Evolutionary conservation across 2,113 vertebrate genomes (phyloP).

Genomic region (Leiothrix lutea): DNA sequence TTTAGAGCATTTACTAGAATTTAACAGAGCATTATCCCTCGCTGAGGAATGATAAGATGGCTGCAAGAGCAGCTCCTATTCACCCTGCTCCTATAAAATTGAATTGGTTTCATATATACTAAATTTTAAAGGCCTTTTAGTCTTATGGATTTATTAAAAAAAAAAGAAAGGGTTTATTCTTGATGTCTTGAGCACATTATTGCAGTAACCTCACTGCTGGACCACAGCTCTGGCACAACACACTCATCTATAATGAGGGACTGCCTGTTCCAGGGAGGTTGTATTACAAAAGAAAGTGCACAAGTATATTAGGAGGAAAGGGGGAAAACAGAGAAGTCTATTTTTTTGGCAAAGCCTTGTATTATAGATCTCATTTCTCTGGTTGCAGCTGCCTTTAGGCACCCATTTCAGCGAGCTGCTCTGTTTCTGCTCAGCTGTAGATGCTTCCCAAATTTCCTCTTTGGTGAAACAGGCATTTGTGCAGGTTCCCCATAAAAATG

Average conservation of each 20-base stretch:
- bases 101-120: background rate
- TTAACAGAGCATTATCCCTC: background rate
- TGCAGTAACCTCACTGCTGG: slow-evolving; percentile 20
- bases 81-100: background rate
- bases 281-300: slow-evolving; percentile 39
- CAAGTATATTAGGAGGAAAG: background rate
- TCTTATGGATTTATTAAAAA: background rate
- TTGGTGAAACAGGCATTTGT: slow-evolving; percentile 2
- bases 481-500: slow-evolving; percentile 29
- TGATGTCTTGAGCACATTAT: slow-evolving; percentile 3
- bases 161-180: background rate
- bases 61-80: background rate
- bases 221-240: slow-evolving; percentile 40
- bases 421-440: background rate
- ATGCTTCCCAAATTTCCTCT: background rate
- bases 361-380: background rate
- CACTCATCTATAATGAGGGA: slow-evolving; percentile 31
- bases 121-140: background rate
- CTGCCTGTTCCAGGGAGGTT: slow-evolving; percentile 1
- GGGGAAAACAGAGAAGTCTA: background rate
- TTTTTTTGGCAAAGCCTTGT: slow-evolving; percentile 16
- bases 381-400: slow-evolving; percentile 21
- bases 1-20: background rate
- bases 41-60: background rate
- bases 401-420: background rate